A percentile compares a stretch with the other conserved stretches of the same genome.
Conservation (phyloP, 1,140 invertebrate species). For the Danaus melanippus region DNA sequence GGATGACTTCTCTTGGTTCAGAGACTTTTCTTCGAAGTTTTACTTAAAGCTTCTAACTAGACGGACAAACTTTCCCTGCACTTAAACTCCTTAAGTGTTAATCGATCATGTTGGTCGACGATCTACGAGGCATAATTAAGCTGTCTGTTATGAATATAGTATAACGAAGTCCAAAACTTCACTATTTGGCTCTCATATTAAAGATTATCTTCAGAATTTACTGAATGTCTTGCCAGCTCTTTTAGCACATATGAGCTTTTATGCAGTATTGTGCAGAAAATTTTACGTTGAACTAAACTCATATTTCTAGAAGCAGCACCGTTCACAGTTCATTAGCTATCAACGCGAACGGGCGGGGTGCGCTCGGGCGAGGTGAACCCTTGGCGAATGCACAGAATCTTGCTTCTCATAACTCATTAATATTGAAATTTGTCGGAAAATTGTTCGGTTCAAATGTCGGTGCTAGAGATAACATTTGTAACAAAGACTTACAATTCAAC, state of each 20-base stretch:
- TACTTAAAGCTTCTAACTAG: slow-evolving; percentile 41
- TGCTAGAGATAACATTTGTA: slow-evolving; percentile 1
- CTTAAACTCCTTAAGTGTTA: slow-evolving; percentile 50
- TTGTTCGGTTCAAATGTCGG: slow-evolving; percentile 5
- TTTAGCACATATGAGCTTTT: slow-evolving; percentile 17
- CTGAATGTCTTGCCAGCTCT: slow-evolving; percentile 20
- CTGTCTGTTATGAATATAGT: slow-evolving; percentile 13
- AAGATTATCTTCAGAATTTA: slow-evolving; percentile 24
- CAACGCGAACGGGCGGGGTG: slow-evolving; percentile 18
- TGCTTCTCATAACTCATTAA: slow-evolving; percentile 30
- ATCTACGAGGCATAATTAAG: slow-evolving; percentile 35
- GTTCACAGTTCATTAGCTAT: slow-evolving; percentile 44
- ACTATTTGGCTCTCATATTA: slow-evolving; percentile 2
- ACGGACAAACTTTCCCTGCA: slow-evolving; percentile 44
- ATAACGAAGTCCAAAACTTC: slow-evolving; percentile 5
- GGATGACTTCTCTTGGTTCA: slow-evolving; percentile 40
- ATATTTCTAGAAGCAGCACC: slow-evolving; percentile 33
- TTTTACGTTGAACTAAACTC: slow-evolving; percentile 30
- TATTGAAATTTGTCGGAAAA: slow-evolving; percentile 31
- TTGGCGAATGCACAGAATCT: slow-evolving; percentile 24
- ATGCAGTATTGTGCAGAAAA: slow-evolving; percentile 22
- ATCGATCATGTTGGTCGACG: slow-evolving; percentile 53
- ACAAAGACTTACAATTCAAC: not conserved
- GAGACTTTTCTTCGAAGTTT: slow-evolving; percentile 44
- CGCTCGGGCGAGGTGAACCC: slow-evolving; percentile 9